Conservation (phyloP, 2,113 vertebrate genomes). For the Colaptes auratus region DNA sequence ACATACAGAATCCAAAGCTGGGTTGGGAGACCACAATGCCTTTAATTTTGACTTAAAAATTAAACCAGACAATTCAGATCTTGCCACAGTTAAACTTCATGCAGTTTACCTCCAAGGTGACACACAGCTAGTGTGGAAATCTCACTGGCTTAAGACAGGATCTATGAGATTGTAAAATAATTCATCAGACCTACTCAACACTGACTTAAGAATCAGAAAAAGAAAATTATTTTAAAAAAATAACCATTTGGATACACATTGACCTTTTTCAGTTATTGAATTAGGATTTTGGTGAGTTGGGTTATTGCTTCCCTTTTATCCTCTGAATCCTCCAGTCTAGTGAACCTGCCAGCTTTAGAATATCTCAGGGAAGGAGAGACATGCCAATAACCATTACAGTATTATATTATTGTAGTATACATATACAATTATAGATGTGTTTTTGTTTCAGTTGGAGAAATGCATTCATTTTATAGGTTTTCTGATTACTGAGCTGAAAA, state of each 20-base stretch:
- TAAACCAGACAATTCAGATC: neutral
- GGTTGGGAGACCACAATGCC: neutral
- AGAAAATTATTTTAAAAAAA: neutral
- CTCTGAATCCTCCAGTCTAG: neutral
- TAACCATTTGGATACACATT: neutral
- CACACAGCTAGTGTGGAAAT: neutral
- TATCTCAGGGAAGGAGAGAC: neutral
- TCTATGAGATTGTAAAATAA: neutral
- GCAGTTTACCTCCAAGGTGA: neutral
- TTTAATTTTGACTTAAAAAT: neutral
- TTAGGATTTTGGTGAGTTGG: neutral
- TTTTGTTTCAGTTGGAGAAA: neutral
- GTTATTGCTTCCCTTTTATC: neutral
- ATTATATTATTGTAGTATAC: neutral
- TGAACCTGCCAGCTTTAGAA: neutral
- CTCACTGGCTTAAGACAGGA: neutral
- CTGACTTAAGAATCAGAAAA: neutral
- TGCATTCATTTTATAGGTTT: neutral
- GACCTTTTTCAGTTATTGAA: neutral
- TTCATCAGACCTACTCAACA: neutral
- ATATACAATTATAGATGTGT: neutral
- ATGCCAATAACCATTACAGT: neutral
- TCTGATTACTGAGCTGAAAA: neutral
- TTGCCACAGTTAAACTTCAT: neutral
- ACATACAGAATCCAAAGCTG: neutral